Evolutionary conservation across 2,113 vertebrate genomes (phyloP), one percentile per base, ranked within the genome.

Genomic region (Microtus montanus): DNA sequence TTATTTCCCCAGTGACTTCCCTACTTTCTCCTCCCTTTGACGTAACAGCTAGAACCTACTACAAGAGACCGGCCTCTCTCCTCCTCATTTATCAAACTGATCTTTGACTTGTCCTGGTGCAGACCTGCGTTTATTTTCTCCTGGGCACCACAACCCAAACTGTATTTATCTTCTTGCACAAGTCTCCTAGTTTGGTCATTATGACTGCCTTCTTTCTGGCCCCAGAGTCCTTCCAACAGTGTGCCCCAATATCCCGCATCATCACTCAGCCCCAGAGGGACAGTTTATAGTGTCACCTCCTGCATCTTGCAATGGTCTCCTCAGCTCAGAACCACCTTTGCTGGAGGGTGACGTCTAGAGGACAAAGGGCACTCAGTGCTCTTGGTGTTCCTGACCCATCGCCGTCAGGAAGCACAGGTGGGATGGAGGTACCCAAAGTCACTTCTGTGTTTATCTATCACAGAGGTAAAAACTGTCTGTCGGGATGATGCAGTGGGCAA

Each of bases 361-460:
- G 28, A 74, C 28, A 44, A 61, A 19, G 2, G 58, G 5, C 54
- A 9, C 49, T 0, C 2, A 1, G 33, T 41, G 73, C 26, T 30
- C 63, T 75, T 11, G 0, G 17, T 66, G 64, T 30, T n/a, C 7
- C 47, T 10, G 44, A 20, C 52, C 12, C 35, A 0, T 14, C 30
- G 0, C 15, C 33, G 0, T 26, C 0, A 28, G 63, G 63, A 58
- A 24, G 13, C 54, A 7, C 5, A 4, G 1, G 38, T 3, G 20
- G 44, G 5, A 2, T 0, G 11, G 5, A 2, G 6, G 41, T 1
- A 7, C 66, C 0, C 2, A 64, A 38, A 64, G 26, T 84, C 38
- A 44, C 26, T 41, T 84, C 26, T 11, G 14, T 33, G 80, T 41
- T 17, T 41, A 28, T 41, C 80, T 63, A 7, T 26, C 79, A 38